phyloP scores from a whole-genome alignment of 2,888 invertebrate genomes.

The Eurytoma adleriae region DNA sequence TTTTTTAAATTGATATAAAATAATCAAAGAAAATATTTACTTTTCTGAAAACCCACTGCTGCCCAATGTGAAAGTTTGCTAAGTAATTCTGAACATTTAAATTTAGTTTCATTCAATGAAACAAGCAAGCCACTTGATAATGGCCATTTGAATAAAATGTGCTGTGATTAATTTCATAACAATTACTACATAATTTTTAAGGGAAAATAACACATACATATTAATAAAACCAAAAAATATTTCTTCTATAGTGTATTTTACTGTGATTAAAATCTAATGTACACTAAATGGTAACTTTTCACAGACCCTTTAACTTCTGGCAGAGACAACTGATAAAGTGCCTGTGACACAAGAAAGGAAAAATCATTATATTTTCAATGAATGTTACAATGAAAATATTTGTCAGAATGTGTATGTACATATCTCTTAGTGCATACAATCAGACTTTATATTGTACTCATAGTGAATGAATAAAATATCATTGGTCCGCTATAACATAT shows the following conservation, averaged over 20 bases:
- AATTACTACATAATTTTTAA: slow-evolving; percentile 48
- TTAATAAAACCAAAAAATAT: slow-evolving; percentile 52
- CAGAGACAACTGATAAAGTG: slow-evolving; percentile 69
- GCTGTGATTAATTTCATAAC: slow-evolving; percentile 56
- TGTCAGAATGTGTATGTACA: slow-evolving; percentile 59
- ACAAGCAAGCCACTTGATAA: slow-evolving; percentile 46
- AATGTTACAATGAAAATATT: slow-evolving; percentile 68
- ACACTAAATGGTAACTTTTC: slow-evolving; percentile 55
- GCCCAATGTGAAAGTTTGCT: slow-evolving; percentile 31
- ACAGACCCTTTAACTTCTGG: slow-evolving; percentile 63
- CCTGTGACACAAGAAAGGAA: slow-evolving; percentile 68
- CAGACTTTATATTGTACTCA: slow-evolving; percentile 68
- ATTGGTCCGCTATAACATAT: slow-evolving; percentile 65
- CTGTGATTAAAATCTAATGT: slow-evolving; percentile 53
- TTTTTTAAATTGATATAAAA: not conserved
- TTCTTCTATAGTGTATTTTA: slow-evolving; percentile 45
- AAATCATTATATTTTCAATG: slow-evolving; percentile 70
- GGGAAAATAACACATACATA: slow-evolving; percentile 33
- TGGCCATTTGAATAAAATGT: slow-evolving; percentile 57
- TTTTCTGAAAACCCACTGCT: slow-evolving; percentile 31
- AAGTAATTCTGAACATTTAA: slow-evolving; percentile 4
- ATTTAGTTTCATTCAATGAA: slow-evolving; percentile 17
- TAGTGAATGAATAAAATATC: slow-evolving; percentile 70
- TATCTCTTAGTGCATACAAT: slow-evolving; percentile 64
- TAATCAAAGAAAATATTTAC: not conserved